Base-by-base conservation (phyloP, 1,140 invertebrate species). In the Mylabris phalerata region DNA sequence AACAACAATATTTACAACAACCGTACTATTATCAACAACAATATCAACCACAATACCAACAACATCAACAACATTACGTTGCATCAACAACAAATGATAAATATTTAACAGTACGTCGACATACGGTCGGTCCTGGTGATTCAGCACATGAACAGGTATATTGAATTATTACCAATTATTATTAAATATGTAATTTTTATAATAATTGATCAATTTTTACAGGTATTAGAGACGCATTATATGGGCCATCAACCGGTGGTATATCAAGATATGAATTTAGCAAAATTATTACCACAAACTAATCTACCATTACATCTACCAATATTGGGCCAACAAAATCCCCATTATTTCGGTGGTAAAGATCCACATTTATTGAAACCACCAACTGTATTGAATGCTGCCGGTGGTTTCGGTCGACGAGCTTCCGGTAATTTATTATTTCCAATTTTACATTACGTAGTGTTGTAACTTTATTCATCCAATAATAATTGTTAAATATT, bases 361-460 rank as follows among this genome's bases (percentile, higher is more conserved):
- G 92, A 97, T 78, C 92, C 94, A 67, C 91, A 97, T 76, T 79
- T 97, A 61, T 77, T 98, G 41, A 94, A 95, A 74, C 93, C 93
- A 41, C 93, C 93, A 2, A 85, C 87, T 50, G 87, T 90, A 7
- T 87, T 95, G 83, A 90, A 88, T 57, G 87, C 88, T 64, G 87
- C 84, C 64, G 86, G 87, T 60, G 84, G 86, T 47, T 91, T 95
- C 77, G 92, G 90, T 43, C 80, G 95, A 51, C 83, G 95, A 68
- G 95, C 95, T 48, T 97, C 93, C 54, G 69, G 69, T 69, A 49
- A 32, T 32, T 32, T 2, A 5, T 32, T 4, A 5, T 32, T 32
- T 32, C 7, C 32, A 7, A 5, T 32, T 32, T 32, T 32, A 19
- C 19, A 19, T 19, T 19, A 19, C 19, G 32, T 32, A 32, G 32